Evolutionary conservation across 2,888 invertebrate genomes (phyloP), one percentile per base, ranked within the genome.

Genomic region (Troilus luridus): DNA sequence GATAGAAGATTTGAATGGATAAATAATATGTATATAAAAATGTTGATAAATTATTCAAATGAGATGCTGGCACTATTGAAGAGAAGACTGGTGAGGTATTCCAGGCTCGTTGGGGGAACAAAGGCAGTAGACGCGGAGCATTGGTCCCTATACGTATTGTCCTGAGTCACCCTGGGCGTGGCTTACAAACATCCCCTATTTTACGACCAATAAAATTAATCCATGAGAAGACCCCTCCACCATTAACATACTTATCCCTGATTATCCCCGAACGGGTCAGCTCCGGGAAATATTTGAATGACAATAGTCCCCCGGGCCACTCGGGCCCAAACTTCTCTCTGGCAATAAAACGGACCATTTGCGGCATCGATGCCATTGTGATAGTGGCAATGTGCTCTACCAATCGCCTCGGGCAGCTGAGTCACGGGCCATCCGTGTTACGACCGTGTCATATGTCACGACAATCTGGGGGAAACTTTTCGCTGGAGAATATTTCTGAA

Each of bases 191-290:
- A 85, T 85, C 85, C 85, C 85, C 85, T 85, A 85, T 85, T 85
- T 85, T 85, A 85, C 85, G 85, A 85, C 85, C 85, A 85, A 85
- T 85, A 85, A 85, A 85, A 85, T 85, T 85, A 85, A 85, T 85
- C 85, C 56, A 85, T 56, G 85, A 85, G 85, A 85, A 56, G 41
- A 12, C 0, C 85, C 85, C 85, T 56, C 7, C 12, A 14, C 41
- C 56, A 85, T 85, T 85, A 85, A 85, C 85, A 85, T 85, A 85
- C 85, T 85, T 85, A 85, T 85, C 85, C 85, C 85, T n/a, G 85
- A 85, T 85, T 85, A 85, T 85, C 85, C 56, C 11, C 56, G 10
- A 85, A 85, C 85, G 21, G 85, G 85, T 21, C 85, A 58, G 21
- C 56, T n/a, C 85, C 85, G 85, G 27, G 41, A 17, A 2, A 54